A percentile compares a stretch with the other conserved stretches of the same genome.
Conservation (phyloP, 2,888 invertebrate genomes). For the Drosophila merina region DNA sequence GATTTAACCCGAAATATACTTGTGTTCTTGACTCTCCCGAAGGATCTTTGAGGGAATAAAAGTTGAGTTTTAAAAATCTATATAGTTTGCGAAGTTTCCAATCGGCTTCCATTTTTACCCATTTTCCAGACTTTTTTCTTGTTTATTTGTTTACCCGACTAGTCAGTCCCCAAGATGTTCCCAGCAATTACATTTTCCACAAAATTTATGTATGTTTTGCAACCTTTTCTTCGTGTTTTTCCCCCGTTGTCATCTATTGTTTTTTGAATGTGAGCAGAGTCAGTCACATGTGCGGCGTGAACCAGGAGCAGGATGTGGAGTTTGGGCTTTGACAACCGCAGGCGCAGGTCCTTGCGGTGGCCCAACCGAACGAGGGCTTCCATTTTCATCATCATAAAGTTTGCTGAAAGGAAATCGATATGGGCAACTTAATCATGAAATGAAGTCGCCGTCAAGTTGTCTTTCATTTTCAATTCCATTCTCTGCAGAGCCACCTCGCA, state of each 20-base stretch:
- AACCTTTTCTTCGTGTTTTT: conserved; percentile 45
- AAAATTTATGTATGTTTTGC: conserved; percentile 67
- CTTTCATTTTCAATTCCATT: conserved; percentile 59
- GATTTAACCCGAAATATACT: no score
- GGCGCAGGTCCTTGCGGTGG: conserved; percentile 52
- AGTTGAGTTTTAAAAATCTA: no score
- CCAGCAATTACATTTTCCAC: conserved; percentile 66
- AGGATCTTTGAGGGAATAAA: no score
- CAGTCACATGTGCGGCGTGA: conserved; percentile 36
- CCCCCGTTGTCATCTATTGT: conserved; percentile 57
- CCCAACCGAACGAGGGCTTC: conserved; percentile 50
- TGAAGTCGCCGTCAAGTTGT: conserved; percentile 71
- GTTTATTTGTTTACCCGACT: conserved; percentile 63
- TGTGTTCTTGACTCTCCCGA: no score
- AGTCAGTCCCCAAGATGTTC: conserved; percentile 57
- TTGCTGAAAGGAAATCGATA: conserved; percentile 75
- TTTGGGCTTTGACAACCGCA: conserved; percentile 58
- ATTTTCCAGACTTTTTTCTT: conserved; percentile 20
- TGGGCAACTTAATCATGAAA: conserved; percentile 72
- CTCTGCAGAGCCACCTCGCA: conserved; percentile 4
- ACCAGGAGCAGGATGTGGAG: conserved; percentile 4
- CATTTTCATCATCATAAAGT: conserved; percentile 76
- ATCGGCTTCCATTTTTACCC: background rate
- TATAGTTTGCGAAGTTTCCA: background rate
- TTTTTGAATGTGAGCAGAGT: conserved; percentile 60